Evolutionary conservation across 2,113 vertebrate species (phyloP).

Genomic region (Microcebus murinus): DNA sequence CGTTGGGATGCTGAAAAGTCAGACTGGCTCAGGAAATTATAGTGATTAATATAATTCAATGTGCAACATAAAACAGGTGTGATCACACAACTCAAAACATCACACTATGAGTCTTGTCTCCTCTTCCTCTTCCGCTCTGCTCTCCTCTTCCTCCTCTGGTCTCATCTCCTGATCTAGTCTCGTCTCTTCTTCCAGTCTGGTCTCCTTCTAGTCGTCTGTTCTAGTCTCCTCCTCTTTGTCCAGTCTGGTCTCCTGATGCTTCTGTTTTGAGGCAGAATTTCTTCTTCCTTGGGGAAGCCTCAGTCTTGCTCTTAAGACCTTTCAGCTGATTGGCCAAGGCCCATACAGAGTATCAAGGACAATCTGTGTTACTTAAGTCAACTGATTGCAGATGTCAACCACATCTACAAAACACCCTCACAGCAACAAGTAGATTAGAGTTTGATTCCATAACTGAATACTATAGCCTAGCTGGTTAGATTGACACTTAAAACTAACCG

Average conservation of each 20-base stretch:
- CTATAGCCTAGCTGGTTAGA: not conserved
- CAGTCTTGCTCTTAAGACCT: not conserved
- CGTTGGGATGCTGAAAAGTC: not conserved
- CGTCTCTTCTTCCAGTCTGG: no score
- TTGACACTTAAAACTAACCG: not conserved
- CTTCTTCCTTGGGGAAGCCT: not conserved
- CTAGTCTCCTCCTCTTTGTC: no score
- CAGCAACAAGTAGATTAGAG: not conserved
- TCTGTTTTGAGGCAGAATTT: not conserved
- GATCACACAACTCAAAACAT: not conserved
- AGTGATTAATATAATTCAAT: not conserved
- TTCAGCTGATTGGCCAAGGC: not conserved
- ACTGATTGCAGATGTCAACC: not conserved
- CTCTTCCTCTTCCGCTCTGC: no score
- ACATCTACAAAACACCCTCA: not conserved
- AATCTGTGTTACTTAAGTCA: not conserved
- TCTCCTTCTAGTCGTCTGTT: no score
- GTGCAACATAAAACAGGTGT: not conserved
- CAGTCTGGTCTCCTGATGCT: no score
- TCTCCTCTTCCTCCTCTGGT: no score
- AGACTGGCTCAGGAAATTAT: not conserved
- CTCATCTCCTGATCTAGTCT: no score
- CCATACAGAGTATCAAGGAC: not conserved
- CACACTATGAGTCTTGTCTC: no score
- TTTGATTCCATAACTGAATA: not conserved